Base-by-base conservation (phyloP, 1,140 invertebrate genomes). In the Drosophila sproati region DNA sequence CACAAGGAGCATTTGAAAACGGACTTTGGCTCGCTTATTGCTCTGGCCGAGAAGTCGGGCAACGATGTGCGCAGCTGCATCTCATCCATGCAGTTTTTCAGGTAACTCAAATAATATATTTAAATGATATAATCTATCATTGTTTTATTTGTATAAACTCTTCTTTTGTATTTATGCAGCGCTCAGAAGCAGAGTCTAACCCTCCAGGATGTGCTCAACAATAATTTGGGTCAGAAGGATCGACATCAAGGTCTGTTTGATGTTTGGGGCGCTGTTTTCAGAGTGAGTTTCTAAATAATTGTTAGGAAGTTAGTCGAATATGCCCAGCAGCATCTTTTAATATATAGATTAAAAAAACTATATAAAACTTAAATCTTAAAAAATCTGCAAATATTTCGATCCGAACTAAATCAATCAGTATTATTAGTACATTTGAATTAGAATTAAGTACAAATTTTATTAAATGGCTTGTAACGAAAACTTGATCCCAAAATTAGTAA, bases 11-110 rank as follows among this genome's bases (percentile, higher is more conserved):
- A 94, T 5, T 90, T 98, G n/a, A 94, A 94, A 71, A 95, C 96
- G 1, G 96, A 98, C 92, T 92, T 95, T 61, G 94, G 95, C 10
- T 93, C 95, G 12, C 93, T 98, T 68, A 92, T 96, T 52, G 94
- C 95, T 20, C 93, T 98, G 50, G 96, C 96, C 72, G 96, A 98
- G 77, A 97, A 96, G 89, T 95, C 96, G 0, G 95, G 95, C 51
- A 96, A 97, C 92, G 98, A 98, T 93, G 96, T 98, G n/a, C 94
- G 98, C 50, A 96, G 97, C 10, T 98, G 98, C 93, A 94, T 98
- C 7, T 96, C 97, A 39, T 95, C 97, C 12, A 93, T 98, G 61
- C 97, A 98, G 91, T 98, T 97, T 91, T 95, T 96, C 77, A 94
- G 91, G 86, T 92, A 79, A 48, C 68, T 37, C 39, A 3, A 28